Evolutionary conservation across 1,140 invertebrate species (phyloP), one percentile per base, ranked within the genome.

Genomic region (Pseudachorutes palmiensis): DNA sequence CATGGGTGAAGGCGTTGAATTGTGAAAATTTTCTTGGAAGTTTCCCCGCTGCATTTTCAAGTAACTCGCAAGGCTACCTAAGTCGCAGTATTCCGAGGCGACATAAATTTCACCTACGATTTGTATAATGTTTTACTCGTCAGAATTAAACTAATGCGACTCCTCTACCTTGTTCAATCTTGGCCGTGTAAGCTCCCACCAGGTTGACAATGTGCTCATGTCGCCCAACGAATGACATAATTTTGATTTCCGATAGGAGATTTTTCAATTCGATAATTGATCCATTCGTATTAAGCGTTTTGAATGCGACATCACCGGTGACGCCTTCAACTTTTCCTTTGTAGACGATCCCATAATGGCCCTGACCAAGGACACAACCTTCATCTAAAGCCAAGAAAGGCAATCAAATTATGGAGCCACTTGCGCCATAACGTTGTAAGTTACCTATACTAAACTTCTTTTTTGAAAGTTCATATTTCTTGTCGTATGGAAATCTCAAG

Each of bases 341-440:
- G 58, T 61, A 66, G 14, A 66, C 65, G n/a, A 61, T 66, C 9
- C 65, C 65, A 66, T 59, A 66, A 1, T 59, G 19, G 29, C 65
- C 65, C 41, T 29, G 32, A 31, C 65, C 65, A 24, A 63, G 33
- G 2, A 63, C 22, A 24, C 12, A 22, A 24, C 22, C 24, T 45
- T 63, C 22, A 41, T 63, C 61, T 63, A 22, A 14, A 24, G n/a
- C 36, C 9, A 45, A 45, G 36, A 45, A 9, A 9, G 36, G 9
- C 36, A 45, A 12, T 45, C n/a, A n/a, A n/a, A n/a, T n/a, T n/a
- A n/a, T n/a, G n/a, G n/a, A n/a, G n/a, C n/a, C n/a, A n/a, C n/a
- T n/a, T n/a, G n/a, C n/a, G n/a, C n/a, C n/a, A n/a, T n/a, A n/a
- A n/a, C n/a, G n/a, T n/a, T n/a, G n/a, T n/a, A n/a, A n/a, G n/a